Evolutionary conservation across 2,888 invertebrate genomes (phyloP).

Genomic region (Acronicta aceris): DNA sequence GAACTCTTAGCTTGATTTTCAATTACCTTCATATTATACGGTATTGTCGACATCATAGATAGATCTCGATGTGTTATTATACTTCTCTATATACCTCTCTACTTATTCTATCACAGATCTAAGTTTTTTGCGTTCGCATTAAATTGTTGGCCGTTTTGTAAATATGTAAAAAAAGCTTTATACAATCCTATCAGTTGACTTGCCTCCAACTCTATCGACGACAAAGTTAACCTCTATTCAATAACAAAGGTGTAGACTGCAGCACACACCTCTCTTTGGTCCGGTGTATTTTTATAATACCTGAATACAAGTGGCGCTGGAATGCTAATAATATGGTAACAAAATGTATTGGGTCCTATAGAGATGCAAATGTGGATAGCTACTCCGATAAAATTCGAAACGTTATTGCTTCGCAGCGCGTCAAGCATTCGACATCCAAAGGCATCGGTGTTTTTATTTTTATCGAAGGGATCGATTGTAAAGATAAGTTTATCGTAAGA

Average conservation of each 20-base stretch:
- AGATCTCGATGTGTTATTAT: conserved; percentile 32
- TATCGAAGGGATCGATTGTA: conserved; percentile 87
- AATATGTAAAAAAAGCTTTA: neutral
- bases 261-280: conserved; percentile 39
- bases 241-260: conserved; percentile 36
- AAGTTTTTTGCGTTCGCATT: neutral
- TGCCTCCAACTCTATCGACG: neutral
- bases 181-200: neutral
- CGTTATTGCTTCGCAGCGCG: conserved; percentile 83
- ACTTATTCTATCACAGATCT: conserved; percentile 5
- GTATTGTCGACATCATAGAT: conserved; percentile 27
- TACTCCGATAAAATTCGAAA: conserved; percentile 83
- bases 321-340: conserved; percentile 82
- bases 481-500: conserved; percentile 88
- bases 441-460: conserved; percentile 82
- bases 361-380: conserved; percentile 84
- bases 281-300: conserved; percentile 56
- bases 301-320: conserved; percentile 70
- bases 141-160: neutral
- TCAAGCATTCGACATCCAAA: conserved; percentile 81
- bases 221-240: conserved; percentile 18
- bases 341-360: conserved; percentile 82
- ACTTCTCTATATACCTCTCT: conserved; percentile 14
- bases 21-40: conserved; percentile 58
- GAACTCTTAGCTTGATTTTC: conserved; percentile 65